Conservation (phyloP, 1,140 invertebrate genomes). For the Diabrotica virgifera region DNA sequence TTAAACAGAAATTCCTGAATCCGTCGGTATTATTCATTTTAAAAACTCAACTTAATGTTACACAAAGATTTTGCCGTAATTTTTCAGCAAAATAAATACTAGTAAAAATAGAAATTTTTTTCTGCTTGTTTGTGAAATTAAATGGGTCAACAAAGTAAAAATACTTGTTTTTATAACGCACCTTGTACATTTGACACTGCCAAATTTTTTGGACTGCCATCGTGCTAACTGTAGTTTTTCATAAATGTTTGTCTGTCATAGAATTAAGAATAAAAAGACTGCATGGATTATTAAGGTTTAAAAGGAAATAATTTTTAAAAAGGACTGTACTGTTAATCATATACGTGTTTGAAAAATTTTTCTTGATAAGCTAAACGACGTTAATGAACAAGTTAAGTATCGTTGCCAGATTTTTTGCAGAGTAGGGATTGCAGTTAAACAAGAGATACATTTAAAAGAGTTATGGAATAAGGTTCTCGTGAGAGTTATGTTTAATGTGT, state of each 20-base stretch:
- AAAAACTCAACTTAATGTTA: too few relatives aligned
- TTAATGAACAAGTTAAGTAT: too few relatives aligned
- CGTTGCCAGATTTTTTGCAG: not conserved
- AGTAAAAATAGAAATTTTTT: too few relatives aligned
- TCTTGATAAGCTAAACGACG: constrained; percentile 11
- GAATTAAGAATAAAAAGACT: constrained; percentile 26
- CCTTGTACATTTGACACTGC: constrained; percentile 39
- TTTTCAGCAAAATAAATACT: too few relatives aligned
- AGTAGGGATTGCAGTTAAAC: not conserved
- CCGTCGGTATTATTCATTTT: too few relatives aligned
- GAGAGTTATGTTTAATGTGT: too few relatives aligned
- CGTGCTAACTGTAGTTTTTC: constrained; percentile 36
- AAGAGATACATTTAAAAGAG: not conserved
- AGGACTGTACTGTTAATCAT: constrained; percentile 31
- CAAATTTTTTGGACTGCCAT: constrained; percentile 45
- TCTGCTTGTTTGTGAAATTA: too few relatives aligned
- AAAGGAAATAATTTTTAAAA: constrained; percentile 22
- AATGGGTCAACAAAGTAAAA: too few relatives aligned
- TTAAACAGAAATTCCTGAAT: too few relatives aligned
- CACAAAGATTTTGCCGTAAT: too few relatives aligned
- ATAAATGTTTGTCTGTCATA: constrained; percentile 24
- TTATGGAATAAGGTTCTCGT: too few relatives aligned
- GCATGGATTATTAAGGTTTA: constrained; percentile 31
- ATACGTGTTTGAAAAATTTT: constrained; percentile 15
- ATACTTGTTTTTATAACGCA: not conserved